These are phyloP conservation scores for Paracentrotus lividus DNA, from an alignment of 53 echinoderm and acorn worm species.

Conservation along the genomic window DNA sequence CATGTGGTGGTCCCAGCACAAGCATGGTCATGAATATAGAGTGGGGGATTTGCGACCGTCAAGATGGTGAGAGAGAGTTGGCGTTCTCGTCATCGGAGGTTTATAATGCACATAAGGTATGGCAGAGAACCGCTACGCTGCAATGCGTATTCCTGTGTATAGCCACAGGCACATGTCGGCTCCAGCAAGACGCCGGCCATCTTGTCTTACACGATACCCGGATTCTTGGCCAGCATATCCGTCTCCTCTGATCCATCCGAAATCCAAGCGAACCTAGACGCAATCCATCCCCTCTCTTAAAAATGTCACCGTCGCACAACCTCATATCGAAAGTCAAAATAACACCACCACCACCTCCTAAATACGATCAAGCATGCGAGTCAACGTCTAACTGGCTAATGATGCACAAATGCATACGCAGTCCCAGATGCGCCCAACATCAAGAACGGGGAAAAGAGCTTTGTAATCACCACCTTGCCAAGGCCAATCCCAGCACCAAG, in stretches of 20 bases:
- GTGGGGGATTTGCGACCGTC: neutral
- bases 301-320: conserved; percentile 22
- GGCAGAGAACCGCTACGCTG: conserved; percentile 35
- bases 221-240: conserved; percentile 28
- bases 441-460: neutral
- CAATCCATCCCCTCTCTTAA: conserved; percentile 23
- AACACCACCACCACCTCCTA: neutral
- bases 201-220: conserved; percentile 42
- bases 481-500: conserved; percentile 47
- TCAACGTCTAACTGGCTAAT: neutral
- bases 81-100: neutral
- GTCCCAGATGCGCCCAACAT: neutral
- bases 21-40: conserved; percentile 58
- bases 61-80: neutral
- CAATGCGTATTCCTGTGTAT: conserved; percentile 57
- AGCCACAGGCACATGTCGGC: conserved; percentile 67
- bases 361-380: neutral
- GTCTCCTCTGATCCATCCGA: neutral
- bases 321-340: conserved; percentile 34
- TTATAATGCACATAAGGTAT: neutral
- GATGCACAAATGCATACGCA: conserved; percentile 40
- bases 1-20: conserved; percentile 62
- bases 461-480: conserved; percentile 63
- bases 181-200: conserved; percentile 60
- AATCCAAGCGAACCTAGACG: neutral